Evolutionary conservation across 2,113 vertebrate genomes (phyloP).

Genomic region (Leptobrachium leishanense): DNA sequence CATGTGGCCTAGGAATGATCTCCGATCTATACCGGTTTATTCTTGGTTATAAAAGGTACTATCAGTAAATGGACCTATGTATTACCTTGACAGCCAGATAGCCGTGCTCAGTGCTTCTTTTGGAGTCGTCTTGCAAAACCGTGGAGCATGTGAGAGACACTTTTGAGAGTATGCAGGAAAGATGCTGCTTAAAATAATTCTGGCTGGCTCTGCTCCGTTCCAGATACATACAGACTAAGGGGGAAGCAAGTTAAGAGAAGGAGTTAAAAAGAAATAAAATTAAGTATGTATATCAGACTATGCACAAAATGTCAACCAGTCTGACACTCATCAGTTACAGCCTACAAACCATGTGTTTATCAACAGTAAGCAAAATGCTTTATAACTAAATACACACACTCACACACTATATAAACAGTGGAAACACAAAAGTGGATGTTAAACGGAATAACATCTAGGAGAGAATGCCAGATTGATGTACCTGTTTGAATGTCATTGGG

Average conservation of each 20-base stretch:
- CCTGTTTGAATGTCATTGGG: constrained; percentile 61
- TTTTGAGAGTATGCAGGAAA: constrained; percentile 60
- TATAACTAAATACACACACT: too few relatives aligned
- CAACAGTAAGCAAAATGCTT: too few relatives aligned
- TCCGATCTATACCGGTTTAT: too few relatives aligned
- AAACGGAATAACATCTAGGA: too few relatives aligned
- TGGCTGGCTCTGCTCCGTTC: constrained; percentile 75
- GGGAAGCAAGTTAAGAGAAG: too few relatives aligned
- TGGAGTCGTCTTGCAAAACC: constrained; percentile 61
- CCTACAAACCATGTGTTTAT: too few relatives aligned
- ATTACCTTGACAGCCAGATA: constrained; percentile 79
- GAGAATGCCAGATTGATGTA: constrained; percentile 11
- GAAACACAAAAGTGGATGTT: too few relatives aligned
- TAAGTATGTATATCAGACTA: neutral
- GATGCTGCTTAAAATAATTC: constrained; percentile 63
- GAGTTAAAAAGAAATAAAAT: neutral
- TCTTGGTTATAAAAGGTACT: too few relatives aligned
- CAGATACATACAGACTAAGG: constrained; percentile 74
- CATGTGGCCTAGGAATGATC: too few relatives aligned
- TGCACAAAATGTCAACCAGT: too few relatives aligned
- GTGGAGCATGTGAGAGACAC: constrained; percentile 60
- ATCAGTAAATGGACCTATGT: neutral
- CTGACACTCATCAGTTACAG: too few relatives aligned
- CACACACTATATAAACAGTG: too few relatives aligned
- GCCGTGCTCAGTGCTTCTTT: constrained; percentile 53